Base-by-base conservation (phyloP, 2,888 invertebrate species). In the Philereme vetulata region DNA sequence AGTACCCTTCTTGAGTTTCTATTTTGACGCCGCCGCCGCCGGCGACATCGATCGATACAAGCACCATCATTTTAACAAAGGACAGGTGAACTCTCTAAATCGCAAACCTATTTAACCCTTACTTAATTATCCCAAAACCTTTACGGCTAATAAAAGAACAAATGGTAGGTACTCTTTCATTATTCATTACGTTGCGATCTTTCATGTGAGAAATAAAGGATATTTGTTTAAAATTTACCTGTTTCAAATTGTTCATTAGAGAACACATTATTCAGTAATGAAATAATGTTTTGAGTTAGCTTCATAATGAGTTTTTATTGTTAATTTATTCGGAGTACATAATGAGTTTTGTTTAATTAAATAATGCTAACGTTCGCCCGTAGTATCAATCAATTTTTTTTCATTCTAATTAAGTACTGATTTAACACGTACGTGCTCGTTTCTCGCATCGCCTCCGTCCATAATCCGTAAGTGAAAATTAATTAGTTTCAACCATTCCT, bases 91-190 rank as follows among this genome's bases (percentile, higher is more conserved):
- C 38, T 54, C 32, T 38, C 33, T 8, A 54, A 54, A 47, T 33
- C 40, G 40, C 46, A 46, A 38, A 36, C 46, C 40, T 47, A 21
- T 44, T 21, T 21, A 40, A 54, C 33, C 53, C 21, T 34, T 10
- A 54, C 35, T 36, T 53, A 46, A 53, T 46, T 46, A 54, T 36
- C 38, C 8, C 21, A 11, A 44, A 54, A 54, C 53, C 53, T 54
- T 54, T 47, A 47, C 40, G 36, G 40, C 38, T 47, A 33, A 38
- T 53, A 53, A 46, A 53, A 52, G 53, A 11, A 46, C 43, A 8
- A 38, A 34, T 44, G 33, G 32, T 46, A 9, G 38, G 38, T 38
- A 44, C 36, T n/a, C 46, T 34, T 54, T 47, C 35, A 54, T 54
- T 54, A 54, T 44, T 21, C 52, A 45, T 52, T 38, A 38, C 38